These are phyloP conservation scores for Lacerta bilineata DNA, from an alignment of 2,797 vertebrate genomes.

Conservation along the genomic window DNA sequence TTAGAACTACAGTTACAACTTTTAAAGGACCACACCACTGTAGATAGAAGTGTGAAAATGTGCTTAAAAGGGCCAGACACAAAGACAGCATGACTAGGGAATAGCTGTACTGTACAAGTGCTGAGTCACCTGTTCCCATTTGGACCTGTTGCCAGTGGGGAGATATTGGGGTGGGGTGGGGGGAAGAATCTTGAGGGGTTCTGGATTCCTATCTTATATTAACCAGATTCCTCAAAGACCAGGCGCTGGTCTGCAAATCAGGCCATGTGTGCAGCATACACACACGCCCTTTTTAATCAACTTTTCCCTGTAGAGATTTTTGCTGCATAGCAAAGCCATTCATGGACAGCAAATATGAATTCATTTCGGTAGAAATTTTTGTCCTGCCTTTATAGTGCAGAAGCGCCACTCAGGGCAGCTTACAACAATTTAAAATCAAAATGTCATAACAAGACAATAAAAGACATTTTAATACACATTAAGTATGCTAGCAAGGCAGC, in stretches of 20 bases:
- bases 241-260: not conserved
- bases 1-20: not conserved
- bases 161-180: not conserved
- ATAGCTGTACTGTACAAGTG: not conserved
- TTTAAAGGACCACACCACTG: not conserved
- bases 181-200: not conserved
- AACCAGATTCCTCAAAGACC: not conserved
- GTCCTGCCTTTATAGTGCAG: too few relatives aligned
- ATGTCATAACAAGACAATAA: too few relatives aligned
- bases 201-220: not conserved
- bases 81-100: not conserved
- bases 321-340: not conserved
- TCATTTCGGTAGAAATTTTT: not conserved
- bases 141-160: not conserved
- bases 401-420: too few relatives aligned
- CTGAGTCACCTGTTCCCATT: not conserved
- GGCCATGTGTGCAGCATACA: not conserved
- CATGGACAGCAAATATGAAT: not conserved
- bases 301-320: not conserved
- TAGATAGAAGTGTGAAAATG: not conserved
- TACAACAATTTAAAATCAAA: too few relatives aligned
- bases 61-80: not conserved
- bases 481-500: too few relatives aligned
- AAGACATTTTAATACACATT: too few relatives aligned
- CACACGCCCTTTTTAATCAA: not conserved